Conservation (phyloP, 2,113 vertebrate species). For the Megalops atlanticus region DNA sequence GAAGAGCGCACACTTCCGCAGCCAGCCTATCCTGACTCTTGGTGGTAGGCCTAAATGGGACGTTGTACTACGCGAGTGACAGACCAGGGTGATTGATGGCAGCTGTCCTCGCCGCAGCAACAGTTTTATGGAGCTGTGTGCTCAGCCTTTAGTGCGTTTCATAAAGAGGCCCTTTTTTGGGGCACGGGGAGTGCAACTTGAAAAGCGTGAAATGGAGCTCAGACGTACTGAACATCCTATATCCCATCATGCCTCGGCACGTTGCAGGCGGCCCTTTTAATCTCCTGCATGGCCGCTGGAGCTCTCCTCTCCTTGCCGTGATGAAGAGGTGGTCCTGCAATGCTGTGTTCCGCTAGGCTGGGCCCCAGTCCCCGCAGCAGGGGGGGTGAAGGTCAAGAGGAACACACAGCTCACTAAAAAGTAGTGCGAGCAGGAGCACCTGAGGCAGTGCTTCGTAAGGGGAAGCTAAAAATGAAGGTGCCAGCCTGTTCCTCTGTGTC, state of each 20-base stretch:
- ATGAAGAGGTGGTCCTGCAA: not conserved
- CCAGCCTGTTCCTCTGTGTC: not conserved
- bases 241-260: too few species aligned
- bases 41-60: not conserved
- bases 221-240: not conserved
- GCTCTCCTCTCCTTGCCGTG: not conserved
- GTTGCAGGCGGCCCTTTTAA: not conserved
- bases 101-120: not conserved
- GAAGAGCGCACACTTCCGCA: not conserved
- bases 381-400: not conserved
- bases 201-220: not conserved
- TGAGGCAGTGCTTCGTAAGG: not conserved
- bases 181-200: not conserved
- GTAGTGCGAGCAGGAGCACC: too few species aligned
- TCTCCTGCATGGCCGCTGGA: too few species aligned
- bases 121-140: not conserved
- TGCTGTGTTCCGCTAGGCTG: not conserved
- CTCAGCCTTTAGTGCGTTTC: not conserved
- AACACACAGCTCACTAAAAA: not conserved
- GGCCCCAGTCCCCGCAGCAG: not conserved
- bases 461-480: conserved; percentile 15
- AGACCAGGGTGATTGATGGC: not conserved
- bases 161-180: not conserved
- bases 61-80: not conserved
- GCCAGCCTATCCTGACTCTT: not conserved